Conservation (phyloP, 1,140 invertebrate species). For the Zaprionus africanus region DNA sequence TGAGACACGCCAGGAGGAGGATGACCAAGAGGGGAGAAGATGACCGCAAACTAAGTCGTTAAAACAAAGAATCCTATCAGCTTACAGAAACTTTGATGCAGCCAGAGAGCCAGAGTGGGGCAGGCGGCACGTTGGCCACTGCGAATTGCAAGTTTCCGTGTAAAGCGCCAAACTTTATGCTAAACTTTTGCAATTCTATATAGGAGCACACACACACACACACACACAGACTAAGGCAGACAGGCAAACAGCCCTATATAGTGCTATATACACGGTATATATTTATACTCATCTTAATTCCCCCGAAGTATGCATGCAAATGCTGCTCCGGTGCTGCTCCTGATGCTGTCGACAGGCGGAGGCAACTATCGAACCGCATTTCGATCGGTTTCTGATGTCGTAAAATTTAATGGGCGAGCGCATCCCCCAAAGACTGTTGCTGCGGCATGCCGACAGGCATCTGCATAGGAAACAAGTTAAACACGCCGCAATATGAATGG, state of each 20-base stretch:
- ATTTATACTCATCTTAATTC: conserved; percentile 70
- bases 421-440: conserved; percentile 32
- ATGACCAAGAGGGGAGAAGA: neutral
- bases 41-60: conserved; percentile 76
- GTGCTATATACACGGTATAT: conserved; percentile 6
- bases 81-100: conserved; percentile 67
- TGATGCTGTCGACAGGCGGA: conserved; percentile 50
- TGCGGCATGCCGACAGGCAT: conserved; percentile 10
- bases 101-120: conserved; percentile 3
- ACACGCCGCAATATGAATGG: conserved; percentile 52
- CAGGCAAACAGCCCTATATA: conserved; percentile 4
- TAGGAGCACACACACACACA: conserved; percentile 22
- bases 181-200: conserved; percentile 70
- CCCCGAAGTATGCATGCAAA: conserved; percentile 69
- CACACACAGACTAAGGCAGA: neutral
- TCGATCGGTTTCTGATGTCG: conserved; percentile 58
- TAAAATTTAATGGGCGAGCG: conserved; percentile 64
- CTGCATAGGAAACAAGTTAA: conserved; percentile 59
- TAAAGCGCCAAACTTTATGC: conserved; percentile 78
- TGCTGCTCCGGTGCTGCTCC: conserved; percentile 8
- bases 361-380: conserved; percentile 61
- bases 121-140: conserved; percentile 50
- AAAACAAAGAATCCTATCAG: conserved; percentile 76
- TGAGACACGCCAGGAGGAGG: neutral
- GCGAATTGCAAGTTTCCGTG: conserved; percentile 78